phyloP scores from a whole-genome alignment of 2,888 invertebrate species.

The Cynaeus angustus region DNA sequence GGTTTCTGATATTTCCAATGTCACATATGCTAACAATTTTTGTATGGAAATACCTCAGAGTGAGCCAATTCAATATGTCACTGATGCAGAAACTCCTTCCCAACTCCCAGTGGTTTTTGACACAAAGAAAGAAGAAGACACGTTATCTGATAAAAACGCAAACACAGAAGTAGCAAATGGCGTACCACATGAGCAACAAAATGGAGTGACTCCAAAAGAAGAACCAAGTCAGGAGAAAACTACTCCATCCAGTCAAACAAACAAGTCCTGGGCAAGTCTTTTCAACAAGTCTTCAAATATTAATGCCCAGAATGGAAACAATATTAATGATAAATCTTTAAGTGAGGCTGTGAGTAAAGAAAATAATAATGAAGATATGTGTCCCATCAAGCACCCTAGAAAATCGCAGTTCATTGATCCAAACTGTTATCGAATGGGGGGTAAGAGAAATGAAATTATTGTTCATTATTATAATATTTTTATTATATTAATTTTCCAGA shows the following conservation, averaged over 20 bases:
- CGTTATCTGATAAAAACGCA: background rate
- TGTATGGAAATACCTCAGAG: background rate
- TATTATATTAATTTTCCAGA: conserved; percentile 71
- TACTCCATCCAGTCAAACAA: conserved; percentile 51
- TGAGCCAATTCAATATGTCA: background rate
- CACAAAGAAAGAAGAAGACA: background rate
- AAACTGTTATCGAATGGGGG: conserved; percentile 81
- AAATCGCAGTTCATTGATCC: conserved; percentile 78
- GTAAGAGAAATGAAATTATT: conserved; percentile 71
- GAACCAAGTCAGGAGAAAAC: background rate
- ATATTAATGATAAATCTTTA: conserved; percentile 46
- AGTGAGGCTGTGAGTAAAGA: conserved; percentile 54
- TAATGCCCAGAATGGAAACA: conserved; percentile 49
- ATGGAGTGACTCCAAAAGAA: background rate
- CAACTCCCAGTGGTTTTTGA: background rate
- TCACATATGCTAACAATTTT: conserved; percentile 11
- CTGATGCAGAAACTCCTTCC: conserved; percentile 41
- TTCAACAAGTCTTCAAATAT: conserved; percentile 69
- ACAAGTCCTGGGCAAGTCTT: conserved; percentile 81
- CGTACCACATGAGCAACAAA: conserved; percentile 1
- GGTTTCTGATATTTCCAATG: conserved; percentile 11
- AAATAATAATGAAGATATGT: conserved; percentile 58
- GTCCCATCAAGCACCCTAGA: conserved; percentile 69
- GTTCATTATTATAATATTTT: background rate
- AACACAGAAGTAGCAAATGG: background rate